Evolutionary conservation across 2,888 invertebrate species (phyloP), one percentile per base, ranked within the genome.

Genomic region (Synergus laeviventris): DNA sequence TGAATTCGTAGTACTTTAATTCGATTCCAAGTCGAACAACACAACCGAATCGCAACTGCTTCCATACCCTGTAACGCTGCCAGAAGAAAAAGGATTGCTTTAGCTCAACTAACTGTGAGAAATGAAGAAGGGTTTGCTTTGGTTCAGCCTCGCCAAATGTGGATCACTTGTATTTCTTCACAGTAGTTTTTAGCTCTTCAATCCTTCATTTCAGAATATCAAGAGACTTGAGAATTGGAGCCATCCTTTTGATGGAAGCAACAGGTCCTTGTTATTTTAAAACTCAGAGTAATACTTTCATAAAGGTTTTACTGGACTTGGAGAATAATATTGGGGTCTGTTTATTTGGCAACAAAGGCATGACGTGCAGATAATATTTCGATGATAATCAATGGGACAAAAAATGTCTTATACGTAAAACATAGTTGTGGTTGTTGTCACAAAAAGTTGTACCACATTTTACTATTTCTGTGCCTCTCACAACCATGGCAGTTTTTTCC

Each of bases 41-140:
- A 73, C 36, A 56, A 74, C 39, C 78, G 62, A 74, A 62, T 73
- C 74, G 76, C 76, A 56, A 21, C 60, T 24, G 54, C 60, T 66
- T 76, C 62, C 78, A 70, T 59, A 49, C 21, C 18, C 42, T 31
- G 49, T 49, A 49, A 11, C 12, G n/a, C 36, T 24, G 31, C 49
- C 45, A 31, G 11, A n/a, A 12, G 21, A 18, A 16, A 70, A 24
- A 18, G 45, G 21, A 66, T 42, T 42, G 42, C 21, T 24, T 45
- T 24, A 66, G 45, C 4, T 66, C 24, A 45, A 66, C 42, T 66
- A 24, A 66, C 64, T 66, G 66, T 66, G 66, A 45, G 66, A 66
- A 66, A 54, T 18, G 54, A 45, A n/a, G 24, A 66, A 66, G 24
- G 66, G 66, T 42, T 66, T 45, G 45, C 42, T 39, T 66, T 66